phyloP scores from a whole-genome alignment of 2,113 vertebrate genomes.

The Catharus bicknelli region DNA sequence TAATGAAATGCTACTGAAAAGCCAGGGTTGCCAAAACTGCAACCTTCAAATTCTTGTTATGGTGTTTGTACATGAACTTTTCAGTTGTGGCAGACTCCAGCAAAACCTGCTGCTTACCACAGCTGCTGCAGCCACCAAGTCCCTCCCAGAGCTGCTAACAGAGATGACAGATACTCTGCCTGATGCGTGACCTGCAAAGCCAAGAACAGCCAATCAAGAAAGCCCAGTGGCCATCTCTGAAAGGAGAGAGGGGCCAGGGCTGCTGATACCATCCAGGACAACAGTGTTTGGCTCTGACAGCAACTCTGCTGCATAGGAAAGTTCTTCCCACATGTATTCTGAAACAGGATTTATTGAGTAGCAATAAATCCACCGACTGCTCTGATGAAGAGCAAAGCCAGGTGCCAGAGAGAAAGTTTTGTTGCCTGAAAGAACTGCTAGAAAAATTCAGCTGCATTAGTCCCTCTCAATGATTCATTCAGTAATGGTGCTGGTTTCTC shows the following conservation, averaged over 20 bases:
- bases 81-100: background rate
- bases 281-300: background rate
- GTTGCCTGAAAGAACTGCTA: background rate
- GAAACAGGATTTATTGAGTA: background rate
- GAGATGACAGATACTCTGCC: background rate
- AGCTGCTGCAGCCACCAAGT: background rate
- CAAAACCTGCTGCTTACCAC: background rate
- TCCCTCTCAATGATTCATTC: background rate
- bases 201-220: background rate
- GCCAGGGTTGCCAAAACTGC: background rate
- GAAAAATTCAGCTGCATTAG: background rate
- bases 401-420: background rate
- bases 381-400: background rate
- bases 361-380: background rate
- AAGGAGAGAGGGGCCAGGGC: background rate
- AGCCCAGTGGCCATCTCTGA: background rate
- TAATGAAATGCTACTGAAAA: background rate
- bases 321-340: background rate
- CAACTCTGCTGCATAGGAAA: background rate
- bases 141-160: background rate
- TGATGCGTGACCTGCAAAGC: background rate
- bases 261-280: fast-evolving
- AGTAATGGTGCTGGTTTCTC: background rate
- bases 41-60: background rate
- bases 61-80: background rate